Evolutionary conservation across 2,888 invertebrate genomes (phyloP), one percentile per base, ranked within the genome.

Genomic region (Trachelus stipa): DNA sequence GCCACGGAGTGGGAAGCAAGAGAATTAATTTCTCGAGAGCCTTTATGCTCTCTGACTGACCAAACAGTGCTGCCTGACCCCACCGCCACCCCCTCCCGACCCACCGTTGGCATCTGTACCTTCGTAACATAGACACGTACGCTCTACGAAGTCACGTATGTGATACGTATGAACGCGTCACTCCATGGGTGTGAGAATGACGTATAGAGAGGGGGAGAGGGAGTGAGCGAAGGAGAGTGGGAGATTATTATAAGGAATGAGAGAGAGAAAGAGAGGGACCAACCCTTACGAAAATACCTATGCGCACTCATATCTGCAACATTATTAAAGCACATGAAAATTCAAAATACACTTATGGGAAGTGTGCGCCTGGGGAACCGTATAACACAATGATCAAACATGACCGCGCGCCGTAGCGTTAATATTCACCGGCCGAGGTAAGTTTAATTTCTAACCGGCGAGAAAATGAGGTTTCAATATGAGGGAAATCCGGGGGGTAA

Each of bases 11-110:
- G 78, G 81, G 80, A 81, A 82, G 81, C 85, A 84, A 86, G 90
- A 86, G 89, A 90, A 90, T 90, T 90, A 90, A 90, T 90, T 90
- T 89, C 89, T 90, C 88, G 90, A 89, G 88, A 89, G 88, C 89
- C 88, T 89, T 90, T 90, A 90, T 90, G 87, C 87, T 88, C 87
- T 87, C 87, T 85, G 88, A 88, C 89, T 89, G 89, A 88, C 90
- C 90, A 88, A 89, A 88, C 87, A 83, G 82, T 84, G 82, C 84
- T 79, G 79, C 80, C 80, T 81, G 82, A 81, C 82, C 71, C 71
- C 31, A 4, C 15, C 0, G 4, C 40, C 15, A 15, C 15, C 56
- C 23, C 56, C 23, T 23, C 6, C 56, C 6, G 2, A 23, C 56
- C 15, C 40, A 23, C 40, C 0, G 15, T 23, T 9, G 56, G 23